Conservation (phyloP, 2,113 vertebrate species). For the Pandion haliaetus region DNA sequence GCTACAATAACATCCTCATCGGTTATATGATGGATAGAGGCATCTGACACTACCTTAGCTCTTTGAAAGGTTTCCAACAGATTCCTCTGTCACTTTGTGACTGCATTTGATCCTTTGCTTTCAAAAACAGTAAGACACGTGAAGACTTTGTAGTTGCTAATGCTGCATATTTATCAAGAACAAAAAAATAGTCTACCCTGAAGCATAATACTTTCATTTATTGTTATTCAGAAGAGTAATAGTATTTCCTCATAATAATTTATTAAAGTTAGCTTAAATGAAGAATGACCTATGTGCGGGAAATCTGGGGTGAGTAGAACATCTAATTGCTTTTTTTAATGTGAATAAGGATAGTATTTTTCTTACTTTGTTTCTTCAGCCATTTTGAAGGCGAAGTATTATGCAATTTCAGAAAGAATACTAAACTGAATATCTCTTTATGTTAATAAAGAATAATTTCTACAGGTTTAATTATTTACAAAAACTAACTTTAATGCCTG, state of each 20-base stretch:
- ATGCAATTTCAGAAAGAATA: background rate
- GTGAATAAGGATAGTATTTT: background rate
- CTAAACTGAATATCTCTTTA: background rate
- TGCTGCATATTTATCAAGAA: conserved; percentile 11
- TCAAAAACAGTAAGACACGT: conserved; percentile 43
- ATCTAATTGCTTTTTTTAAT: background rate
- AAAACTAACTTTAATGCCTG: background rate
- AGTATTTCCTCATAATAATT: conserved; percentile 21
- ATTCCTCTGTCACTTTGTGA: background rate
- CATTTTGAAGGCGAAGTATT: background rate
- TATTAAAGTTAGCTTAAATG: conserved; percentile 6
- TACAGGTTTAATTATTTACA: background rate
- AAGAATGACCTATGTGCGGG: background rate
- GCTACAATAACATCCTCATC: background rate
- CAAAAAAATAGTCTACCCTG: background rate
- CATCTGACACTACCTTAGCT: background rate
- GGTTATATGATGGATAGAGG: conserved; percentile 4
- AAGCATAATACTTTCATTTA: conserved; percentile 11
- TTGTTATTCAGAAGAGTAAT: conserved; percentile 23
- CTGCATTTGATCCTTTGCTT: background rate
- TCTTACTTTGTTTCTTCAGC: background rate
- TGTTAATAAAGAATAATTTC: background rate
- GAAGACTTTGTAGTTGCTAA: conserved; percentile 1
- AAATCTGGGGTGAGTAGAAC: background rate
- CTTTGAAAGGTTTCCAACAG: background rate